Evolutionary conservation across 92 coral and sea anemone genomes (phyloP), one percentile per base, ranked within the genome.

Genomic region (Phymanthus crucifer): DNA sequence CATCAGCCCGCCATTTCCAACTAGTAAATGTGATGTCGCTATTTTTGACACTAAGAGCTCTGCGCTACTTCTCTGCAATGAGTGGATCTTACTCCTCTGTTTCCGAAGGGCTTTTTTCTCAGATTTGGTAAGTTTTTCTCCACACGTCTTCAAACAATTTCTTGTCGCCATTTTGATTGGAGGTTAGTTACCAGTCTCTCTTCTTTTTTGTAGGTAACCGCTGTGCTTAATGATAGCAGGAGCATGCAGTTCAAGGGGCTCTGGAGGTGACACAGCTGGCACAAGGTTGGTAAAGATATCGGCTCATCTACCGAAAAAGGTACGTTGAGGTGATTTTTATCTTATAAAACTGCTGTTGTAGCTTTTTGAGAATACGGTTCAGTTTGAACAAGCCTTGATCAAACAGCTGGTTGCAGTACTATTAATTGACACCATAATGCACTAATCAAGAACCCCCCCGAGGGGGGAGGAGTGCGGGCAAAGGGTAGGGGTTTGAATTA

Each of bases 1-100:
- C 94, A 91, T 93, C 35, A 96, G 48, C 4, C 99, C 99, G 24
- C 99, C 99, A 82, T 96, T 96, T 68, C 94, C 94, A 36, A 96
- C 89, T 68, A 96, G 74, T 74, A 96, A 71, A 79, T 96, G 92
- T 33, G 87, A 71, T 43, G 99, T 90, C 2, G 99, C 97, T 31
- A 67, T 78, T 40, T 85, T 83, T 32, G 98, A 93, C 35, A 96
- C 35, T 26, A 70, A 84, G 26, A 91, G 75, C 40, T 93, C 96
- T 16, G 83, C 40, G 40, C 79, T 87, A 69, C 87, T 89, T 80
- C 78, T 87, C 32, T 87, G 86, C 58, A 96, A 83, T n/a, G 83
- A 70, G 81, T 91, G 86, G 1, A 91, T 64, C 76, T 91, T 89
- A 83, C 87, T 91, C 31, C 78, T 78, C 68, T 96, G 99, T 71